Base-by-base conservation (phyloP, 2,113 vertebrate genomes). In the Oryzias curvinotus region DNA sequence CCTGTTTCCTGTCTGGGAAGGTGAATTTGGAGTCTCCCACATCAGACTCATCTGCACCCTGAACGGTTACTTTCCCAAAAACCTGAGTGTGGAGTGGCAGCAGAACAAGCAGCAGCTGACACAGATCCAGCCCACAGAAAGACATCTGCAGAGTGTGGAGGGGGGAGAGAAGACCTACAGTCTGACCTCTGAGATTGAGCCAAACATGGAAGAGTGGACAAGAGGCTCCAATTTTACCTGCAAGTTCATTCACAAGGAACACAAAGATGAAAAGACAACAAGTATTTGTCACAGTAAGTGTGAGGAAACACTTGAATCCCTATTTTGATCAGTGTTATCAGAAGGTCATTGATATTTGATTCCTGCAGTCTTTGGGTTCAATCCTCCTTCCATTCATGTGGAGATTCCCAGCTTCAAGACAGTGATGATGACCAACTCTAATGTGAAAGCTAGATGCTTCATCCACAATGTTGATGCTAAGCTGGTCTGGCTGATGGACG, bases 261-360 rank as follows among this genome's bases (percentile, higher is more conserved):
- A 0, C 0, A 14, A 5, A 5, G 17, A 47, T 19, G 6, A 0
- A 1, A n/a, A 49, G 56, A 47, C 45, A 16, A 83, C 49, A 49
- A 78, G 51, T 42, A 77, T 82, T 18, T 91, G 91, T 80, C 14
- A 68, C 43, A 50, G 91, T 92, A 69, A 85, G 90, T 78, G 36
- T 52, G 6, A 45, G 16, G 14, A 45, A 16, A 5, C 14, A 45
- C 14, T 15, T 15, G 14, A 17, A 26, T 23, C 23, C 26, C 6
- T 26, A 26, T 23, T 23, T 23, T 23, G 21, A 23, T 23, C 21
- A 23, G 21, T 23, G 21, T 52, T 25, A 14, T 5, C 16, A 14
- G 7, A 36, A 10, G 10, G 36, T 30, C 15, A 52, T 26, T 25
- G 0, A n/a, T 8, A 36, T 17, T n/a, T 54, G 36, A 28, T 60